A percentile compares a stretch with the other conserved stretches of the same genome.
phyloP scores from a whole-genome alignment of 1,140 invertebrate genomes.

The Drosophila nasuta region DNA sequence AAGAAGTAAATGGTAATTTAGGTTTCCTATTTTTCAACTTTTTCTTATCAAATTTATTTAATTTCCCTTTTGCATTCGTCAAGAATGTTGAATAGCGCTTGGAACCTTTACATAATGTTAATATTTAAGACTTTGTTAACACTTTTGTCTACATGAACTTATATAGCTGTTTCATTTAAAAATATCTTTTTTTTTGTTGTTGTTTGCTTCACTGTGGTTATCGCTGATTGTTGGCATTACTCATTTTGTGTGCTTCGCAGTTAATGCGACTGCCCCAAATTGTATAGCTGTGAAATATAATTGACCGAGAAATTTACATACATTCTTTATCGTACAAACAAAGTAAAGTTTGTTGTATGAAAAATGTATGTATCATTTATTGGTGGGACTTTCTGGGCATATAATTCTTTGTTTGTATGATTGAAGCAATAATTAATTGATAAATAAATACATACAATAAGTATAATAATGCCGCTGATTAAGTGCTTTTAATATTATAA shows the following conservation, averaged over 20 bases:
- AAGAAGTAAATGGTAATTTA: constrained; percentile 6
- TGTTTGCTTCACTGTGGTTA: constrained; percentile 32
- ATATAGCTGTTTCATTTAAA: not conserved
- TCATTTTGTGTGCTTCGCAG: constrained; percentile 41
- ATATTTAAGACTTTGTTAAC: no score
- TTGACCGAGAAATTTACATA: constrained; percentile 42
- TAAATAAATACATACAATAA: constrained; percentile 33
- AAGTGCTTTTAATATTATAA: not conserved
- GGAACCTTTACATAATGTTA: no score
- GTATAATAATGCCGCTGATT: constrained; percentile 25
- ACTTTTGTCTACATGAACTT: no score
- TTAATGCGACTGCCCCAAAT: constrained; percentile 23
- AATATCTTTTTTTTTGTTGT: constrained; percentile 11
- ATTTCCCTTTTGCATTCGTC: no score
- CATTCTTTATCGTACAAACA: constrained; percentile 2
- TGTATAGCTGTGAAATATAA: constrained; percentile 27
- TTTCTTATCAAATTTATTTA: no score
- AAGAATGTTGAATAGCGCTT: no score
- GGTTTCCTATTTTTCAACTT: no score
- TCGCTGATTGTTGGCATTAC: constrained; percentile 40
- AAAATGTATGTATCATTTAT: constrained; percentile 66
- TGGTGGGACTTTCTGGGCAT: constrained; percentile 22
- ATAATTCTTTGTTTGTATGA: constrained; percentile 30
- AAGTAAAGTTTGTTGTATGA: constrained; percentile 33
- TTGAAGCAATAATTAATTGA: constrained; percentile 61